A percentile compares a stretch with the other conserved stretches of the same genome.
Evolutionary conservation across 2,113 vertebrate genomes (phyloP).

Genomic region (Cyprinodon tularosa): DNA sequence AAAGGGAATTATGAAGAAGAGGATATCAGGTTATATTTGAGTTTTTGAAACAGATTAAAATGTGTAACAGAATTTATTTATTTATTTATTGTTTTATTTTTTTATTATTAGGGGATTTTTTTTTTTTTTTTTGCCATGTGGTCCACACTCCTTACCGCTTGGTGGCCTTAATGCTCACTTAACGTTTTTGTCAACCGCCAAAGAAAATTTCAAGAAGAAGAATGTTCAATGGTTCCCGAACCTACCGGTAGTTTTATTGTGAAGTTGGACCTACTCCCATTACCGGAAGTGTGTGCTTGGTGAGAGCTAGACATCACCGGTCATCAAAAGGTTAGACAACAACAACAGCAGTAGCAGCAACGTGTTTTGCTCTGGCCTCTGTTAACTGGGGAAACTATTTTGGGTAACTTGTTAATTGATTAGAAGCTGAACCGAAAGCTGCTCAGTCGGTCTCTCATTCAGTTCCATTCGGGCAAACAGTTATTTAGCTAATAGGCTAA

Average conservation of each 20-base stretch:
- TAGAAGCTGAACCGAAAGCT: not conserved
- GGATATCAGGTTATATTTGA: too few relatives aligned
- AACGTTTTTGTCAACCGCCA: too few relatives aligned
- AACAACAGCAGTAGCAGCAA: not conserved
- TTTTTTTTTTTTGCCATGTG: too few relatives aligned
- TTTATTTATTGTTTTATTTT: too few relatives aligned
- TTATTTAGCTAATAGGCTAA: not conserved
- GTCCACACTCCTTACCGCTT: too few relatives aligned
- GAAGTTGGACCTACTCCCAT: fast-evolving
- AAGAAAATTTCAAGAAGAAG: too few relatives aligned
- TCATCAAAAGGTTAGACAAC: slow-evolving; percentile 22
- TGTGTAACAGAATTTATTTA: too few relatives aligned
- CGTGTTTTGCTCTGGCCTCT: not conserved
- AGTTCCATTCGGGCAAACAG: not conserved
- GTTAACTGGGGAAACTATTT: not conserved
- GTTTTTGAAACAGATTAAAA: too few relatives aligned
- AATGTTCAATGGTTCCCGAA: not conserved
- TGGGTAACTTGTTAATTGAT: not conserved
- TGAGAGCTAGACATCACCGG: not conserved
- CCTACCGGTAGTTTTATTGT: slow-evolving; percentile 3
- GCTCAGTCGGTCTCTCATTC: not conserved
- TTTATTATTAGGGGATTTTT: too few relatives aligned
- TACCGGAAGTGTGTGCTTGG: slow-evolving; percentile 1
- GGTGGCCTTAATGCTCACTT: too few relatives aligned
- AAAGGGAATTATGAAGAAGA: too few relatives aligned